phyloP scores from a whole-genome alignment of 1,140 invertebrate species.

The Amphibalanus amphitrite region DNA sequence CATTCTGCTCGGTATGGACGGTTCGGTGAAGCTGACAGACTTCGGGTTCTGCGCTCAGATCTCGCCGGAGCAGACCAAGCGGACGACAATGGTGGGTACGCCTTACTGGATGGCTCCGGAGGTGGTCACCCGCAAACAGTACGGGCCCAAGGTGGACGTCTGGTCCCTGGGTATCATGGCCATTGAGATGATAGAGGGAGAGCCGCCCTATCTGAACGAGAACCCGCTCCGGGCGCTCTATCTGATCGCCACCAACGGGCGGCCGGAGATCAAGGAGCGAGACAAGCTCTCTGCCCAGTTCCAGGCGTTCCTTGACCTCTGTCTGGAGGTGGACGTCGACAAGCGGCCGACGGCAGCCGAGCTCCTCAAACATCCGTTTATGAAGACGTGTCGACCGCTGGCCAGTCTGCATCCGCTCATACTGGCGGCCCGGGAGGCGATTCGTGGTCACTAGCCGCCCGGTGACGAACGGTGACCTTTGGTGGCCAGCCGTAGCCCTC shows the following conservation, averaged over 20 bases:
- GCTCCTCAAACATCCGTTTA: conserved; percentile 65
- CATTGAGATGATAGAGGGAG: conserved; percentile 45
- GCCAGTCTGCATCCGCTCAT: conserved; percentile 91
- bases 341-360: conserved; percentile 32
- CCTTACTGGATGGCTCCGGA: conserved; percentile 98
- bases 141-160: conserved; percentile 44
- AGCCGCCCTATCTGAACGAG: conserved; percentile 45
- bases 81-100: conserved; percentile 99
- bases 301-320: conserved; percentile 37
- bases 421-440: conserved; percentile 87
- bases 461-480: not conserved
- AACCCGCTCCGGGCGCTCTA: conserved; percentile 41
- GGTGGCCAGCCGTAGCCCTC: too few relatives aligned
- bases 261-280: conserved; percentile 39
- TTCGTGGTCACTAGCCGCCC: conserved; percentile 37
- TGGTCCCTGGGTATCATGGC: conserved; percentile 38
- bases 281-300: conserved; percentile 32
- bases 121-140: conserved; percentile 49
- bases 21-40: conserved; percentile 95
- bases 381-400: conserved; percentile 86
- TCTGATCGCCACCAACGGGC: conserved; percentile 44
- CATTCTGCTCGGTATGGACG: conserved; percentile 92
- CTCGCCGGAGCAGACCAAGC: conserved; percentile 91
- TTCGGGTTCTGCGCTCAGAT: conserved; percentile 99
- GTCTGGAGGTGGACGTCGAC: conserved; percentile 39